Evolutionary conservation across 2,797 vertebrate genomes (phyloP), one percentile per base, ranked within the genome.

Genomic region (Xiphophorus birchmanni): DNA sequence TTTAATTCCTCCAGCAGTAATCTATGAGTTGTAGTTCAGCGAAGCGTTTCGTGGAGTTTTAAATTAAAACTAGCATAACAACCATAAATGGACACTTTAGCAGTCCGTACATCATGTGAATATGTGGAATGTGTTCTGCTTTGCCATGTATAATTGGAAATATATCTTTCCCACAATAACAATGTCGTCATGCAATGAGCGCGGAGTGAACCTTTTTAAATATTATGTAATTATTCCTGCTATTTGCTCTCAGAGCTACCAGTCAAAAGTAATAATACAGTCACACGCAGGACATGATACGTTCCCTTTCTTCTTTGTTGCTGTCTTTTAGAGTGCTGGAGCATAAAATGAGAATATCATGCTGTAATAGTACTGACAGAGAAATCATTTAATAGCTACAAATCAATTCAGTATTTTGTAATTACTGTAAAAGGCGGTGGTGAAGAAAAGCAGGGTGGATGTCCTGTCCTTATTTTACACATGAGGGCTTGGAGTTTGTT

Each of bases 391-490:
- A 89, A 95, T 91, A 81, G 91, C 90, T 91, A 40, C 86, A 90
- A 88, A 88, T 94, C 84, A 90, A 89, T 92, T 90, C 85, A 92
- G 84, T 86, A 81, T 92, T 93, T 94, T 93, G 90, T 94, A 95
- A 95, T 95, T 93, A 91, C 90, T 87, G 87, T 95, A 94, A 95
- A 93, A 95, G 92, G 92, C 94, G 89, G 80, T 87, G 90, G 86
- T 88, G 80, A 91, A 91, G 90, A 94, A 91, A 87, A 90, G 84
- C 86, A 90, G 90, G 87, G 87, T 90, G 90, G 89, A 88, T 84
- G 80, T 89, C 89, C 93, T 92, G 91, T 83, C 87, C 54, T 60
- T 11, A 89, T 92, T 93, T 94, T 84, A 92, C 90, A 76, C 9
- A 87, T 91, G 88, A 94, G 91, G 89, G 86, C 77, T 87, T 90